Evolutionary conservation across 2,113 vertebrate species (phyloP).

Genomic region (Panthera uncia): DNA sequence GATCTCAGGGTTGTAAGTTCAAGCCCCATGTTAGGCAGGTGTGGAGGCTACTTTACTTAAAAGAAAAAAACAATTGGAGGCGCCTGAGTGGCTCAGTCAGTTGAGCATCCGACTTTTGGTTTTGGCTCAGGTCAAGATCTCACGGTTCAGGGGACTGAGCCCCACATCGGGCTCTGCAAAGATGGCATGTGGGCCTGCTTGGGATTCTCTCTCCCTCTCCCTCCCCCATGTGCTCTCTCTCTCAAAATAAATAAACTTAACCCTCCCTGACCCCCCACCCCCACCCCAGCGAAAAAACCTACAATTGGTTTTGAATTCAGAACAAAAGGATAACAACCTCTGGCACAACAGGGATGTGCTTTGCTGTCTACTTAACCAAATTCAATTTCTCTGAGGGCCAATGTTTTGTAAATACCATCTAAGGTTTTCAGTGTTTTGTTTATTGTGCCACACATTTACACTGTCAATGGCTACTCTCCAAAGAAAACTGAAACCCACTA

Average conservation of each 20-base stretch:
- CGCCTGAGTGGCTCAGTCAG: no score
- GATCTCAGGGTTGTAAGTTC: not conserved
- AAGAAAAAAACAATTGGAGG: not conserved
- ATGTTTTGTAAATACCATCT: not conserved
- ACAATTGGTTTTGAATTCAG: slow-evolving; percentile 32
- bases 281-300: no score
- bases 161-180: no score
- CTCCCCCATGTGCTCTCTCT: no score
- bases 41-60: not conserved
- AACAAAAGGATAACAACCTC: not conserved
- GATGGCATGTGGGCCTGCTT: no score
- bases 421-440: not conserved
- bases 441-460: not conserved
- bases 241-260: no score
- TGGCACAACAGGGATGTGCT: not conserved
- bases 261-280: no score
- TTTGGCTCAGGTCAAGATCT: no score
- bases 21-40: not conserved
- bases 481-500: not conserved
- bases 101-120: no score
- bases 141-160: no score
- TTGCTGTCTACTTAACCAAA: not conserved
- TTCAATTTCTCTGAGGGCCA: not conserved
- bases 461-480: not conserved
- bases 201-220: no score